Percentiles rank a stretch among this genome's conserved stretches.
phyloP scores from a whole-genome alignment of 2,797 vertebrate genomes.

The Mycteria americana region DNA sequence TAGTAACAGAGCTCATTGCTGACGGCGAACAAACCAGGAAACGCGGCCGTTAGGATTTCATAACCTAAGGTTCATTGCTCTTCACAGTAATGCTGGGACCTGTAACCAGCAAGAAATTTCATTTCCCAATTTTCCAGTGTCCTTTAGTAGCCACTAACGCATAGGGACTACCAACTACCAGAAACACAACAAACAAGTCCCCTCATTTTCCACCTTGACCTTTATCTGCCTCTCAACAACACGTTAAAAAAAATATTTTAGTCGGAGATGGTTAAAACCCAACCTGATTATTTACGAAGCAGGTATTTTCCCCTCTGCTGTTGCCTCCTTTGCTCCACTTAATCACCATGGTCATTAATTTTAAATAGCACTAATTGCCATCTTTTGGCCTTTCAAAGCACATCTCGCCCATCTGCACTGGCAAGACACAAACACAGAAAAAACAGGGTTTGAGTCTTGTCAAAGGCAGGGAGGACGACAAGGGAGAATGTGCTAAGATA shows the following conservation, averaged over 20 bases:
- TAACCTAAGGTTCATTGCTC: background rate
- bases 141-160: background rate
- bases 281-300: background rate
- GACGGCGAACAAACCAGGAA: fast-evolving
- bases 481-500: constrained; percentile 9
- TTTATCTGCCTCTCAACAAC: background rate
- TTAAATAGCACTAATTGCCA: background rate
- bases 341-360: background rate
- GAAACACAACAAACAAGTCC: background rate
- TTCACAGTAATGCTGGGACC: background rate
- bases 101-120: background rate
- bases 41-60: background rate
- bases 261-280: background rate
- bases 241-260: background rate
- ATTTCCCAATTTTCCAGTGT: background rate
- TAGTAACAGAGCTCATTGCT: fast-evolving
- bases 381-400: background rate
- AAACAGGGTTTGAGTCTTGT: background rate
- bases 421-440: background rate
- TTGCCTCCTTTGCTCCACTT: background rate
- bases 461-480: background rate
- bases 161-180: background rate
- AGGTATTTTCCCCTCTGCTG: background rate
- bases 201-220: background rate
- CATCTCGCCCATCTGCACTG: background rate